These are phyloP conservation scores for Heliconius ismenius DNA, from an alignment of 2,888 invertebrate species.

Conservation along the genomic window DNA sequence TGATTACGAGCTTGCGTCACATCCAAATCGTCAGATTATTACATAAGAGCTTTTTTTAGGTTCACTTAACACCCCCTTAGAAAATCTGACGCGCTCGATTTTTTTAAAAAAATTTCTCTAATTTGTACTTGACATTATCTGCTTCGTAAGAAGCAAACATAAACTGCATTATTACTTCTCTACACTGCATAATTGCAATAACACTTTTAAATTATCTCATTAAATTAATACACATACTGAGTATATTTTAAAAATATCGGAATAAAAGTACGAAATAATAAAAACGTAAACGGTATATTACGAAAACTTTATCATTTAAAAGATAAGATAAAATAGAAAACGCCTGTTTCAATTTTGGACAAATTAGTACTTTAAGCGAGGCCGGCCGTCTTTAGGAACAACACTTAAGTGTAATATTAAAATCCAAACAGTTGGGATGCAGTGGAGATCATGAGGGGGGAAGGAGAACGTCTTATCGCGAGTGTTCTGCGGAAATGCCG, in stretches of 20 bases:
- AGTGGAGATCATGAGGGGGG: slow-evolving; percentile 49
- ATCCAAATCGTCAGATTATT: too few relatives aligned
- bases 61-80: too few relatives aligned
- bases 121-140: too few relatives aligned
- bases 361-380: slow-evolving; percentile 75
- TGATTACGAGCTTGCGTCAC: too few relatives aligned
- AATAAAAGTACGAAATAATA: neutral
- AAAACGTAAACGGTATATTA: neutral
- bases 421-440: slow-evolving; percentile 72
- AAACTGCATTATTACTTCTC: too few relatives aligned
- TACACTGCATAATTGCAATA: too few relatives aligned
- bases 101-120: too few relatives aligned
- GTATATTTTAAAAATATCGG: neutral
- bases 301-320: neutral
- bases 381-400: slow-evolving; percentile 75
- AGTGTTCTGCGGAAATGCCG: slow-evolving; percentile 71
- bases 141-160: too few relatives aligned
- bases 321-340: slow-evolving; percentile 48
- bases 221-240: too few relatives aligned
- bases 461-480: slow-evolving; percentile 67
- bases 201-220: too few relatives aligned
- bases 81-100: too few relatives aligned
- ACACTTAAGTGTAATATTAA: slow-evolving; percentile 79
- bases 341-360: slow-evolving; percentile 67
- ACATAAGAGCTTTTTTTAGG: too few relatives aligned